Percentiles rank a stretch among this genome's conserved stretches.
phyloP scores from a whole-genome alignment of 2,113 vertebrate genomes.

The Nipponia nippon region DNA sequence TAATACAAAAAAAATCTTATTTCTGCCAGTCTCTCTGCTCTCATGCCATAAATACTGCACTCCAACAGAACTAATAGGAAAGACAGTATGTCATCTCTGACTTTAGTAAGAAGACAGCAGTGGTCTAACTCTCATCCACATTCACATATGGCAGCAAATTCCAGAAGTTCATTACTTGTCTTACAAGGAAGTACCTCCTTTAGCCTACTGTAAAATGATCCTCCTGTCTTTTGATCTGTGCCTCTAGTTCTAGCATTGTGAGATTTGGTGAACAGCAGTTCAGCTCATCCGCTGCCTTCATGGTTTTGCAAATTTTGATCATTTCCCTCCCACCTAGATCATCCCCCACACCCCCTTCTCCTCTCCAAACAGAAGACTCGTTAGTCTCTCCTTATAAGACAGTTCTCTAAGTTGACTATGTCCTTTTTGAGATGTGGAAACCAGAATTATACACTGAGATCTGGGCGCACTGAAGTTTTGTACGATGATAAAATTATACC shows the following conservation, averaged over 20 bases:
- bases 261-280: neutral
- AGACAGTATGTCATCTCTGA: neutral
- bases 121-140: neutral
- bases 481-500: neutral
- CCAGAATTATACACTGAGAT: neutral
- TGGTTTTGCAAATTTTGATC: neutral
- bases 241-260: neutral
- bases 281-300: neutral
- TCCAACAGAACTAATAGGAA: neutral
- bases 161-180: neutral
- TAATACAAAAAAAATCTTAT: neutral
- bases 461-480: neutral
- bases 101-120: neutral
- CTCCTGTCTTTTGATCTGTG: neutral
- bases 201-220: neutral
- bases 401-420: neutral
- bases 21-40: neutral
- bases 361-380: neutral
- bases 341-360: neutral
- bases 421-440: neutral
- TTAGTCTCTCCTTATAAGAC: neutral
- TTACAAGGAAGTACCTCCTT: neutral
- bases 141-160: neutral
- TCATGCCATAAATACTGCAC: neutral
- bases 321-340: neutral